Evolutionary conservation across 2,113 vertebrate species (phyloP), one percentile per base, ranked within the genome.

Genomic region (Conger conger): DNA sequence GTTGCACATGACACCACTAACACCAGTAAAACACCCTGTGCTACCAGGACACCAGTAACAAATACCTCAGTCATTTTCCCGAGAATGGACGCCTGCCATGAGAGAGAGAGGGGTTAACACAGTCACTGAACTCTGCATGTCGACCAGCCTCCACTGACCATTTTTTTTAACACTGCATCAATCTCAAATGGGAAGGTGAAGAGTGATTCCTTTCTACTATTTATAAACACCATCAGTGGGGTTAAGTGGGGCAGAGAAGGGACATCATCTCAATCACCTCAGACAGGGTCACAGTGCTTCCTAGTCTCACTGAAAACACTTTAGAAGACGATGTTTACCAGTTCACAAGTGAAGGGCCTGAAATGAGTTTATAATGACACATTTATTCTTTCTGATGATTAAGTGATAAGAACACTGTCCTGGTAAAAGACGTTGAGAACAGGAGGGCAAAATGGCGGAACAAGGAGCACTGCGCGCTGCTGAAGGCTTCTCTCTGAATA

Each of bases 31-130:
- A 73, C 90, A 91, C 86, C 91, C 92, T 88, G 87, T 88, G 91
- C 87, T 93, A 89, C 87, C 85, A 80, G 78, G 54, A 82, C 11
- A 87, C 81, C 33, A 88, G 81, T 91, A 89, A 38, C 90, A 92
- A 95, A 95, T 96, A 97, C 95, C 95, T 97, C 94, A 50, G 92
- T 94, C 91, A 96, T 91, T 92, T 91, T 96, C 91, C 93, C 91
- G 90, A 94, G 90, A 92, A 96, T 91, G 91, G 92, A 94, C 20
- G 91, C 94, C 95, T 96, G 93, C 91, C 91, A 87, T 84, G 42
- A 87, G 89, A 96, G 84, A 92, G 92, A 94, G 81, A 88, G 17
- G 79, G 23, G 30, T 86, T 85, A 83, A 88, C 7, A 80, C 45
- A 33, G 63, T 20, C 36, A 76, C 38, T 63, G 18, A 63, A 82